Conservation (phyloP, 1,140 invertebrate genomes). For the Centruroides sculpturatus region DNA sequence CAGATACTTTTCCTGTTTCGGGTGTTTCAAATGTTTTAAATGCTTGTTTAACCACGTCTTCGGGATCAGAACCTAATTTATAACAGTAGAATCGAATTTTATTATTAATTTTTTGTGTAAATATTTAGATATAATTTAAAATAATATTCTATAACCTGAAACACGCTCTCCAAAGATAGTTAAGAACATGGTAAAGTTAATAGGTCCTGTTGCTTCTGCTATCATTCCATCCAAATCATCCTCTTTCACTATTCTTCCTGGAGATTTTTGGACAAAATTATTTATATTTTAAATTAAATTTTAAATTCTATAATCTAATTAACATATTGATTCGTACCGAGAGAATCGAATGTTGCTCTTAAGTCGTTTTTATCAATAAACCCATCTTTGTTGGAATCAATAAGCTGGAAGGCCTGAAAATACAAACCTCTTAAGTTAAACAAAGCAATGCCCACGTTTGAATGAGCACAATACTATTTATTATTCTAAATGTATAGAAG, state of each 20-base stretch:
- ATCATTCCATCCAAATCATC: slow-evolving; percentile 85
- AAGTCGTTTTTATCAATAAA: slow-evolving; percentile 92
- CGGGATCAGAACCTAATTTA: slow-evolving; percentile 38
- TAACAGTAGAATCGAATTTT: slow-evolving; percentile 33
- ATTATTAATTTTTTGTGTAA: too few species aligned
- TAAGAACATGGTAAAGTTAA: slow-evolving; percentile 89
- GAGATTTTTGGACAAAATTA: not conserved
- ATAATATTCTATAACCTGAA: slow-evolving; percentile 35
- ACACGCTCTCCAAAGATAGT: slow-evolving; percentile 80
- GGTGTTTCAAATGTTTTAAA: slow-evolving; percentile 44
- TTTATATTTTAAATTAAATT: not conserved
- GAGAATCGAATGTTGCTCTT: slow-evolving; percentile 72
- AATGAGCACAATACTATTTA: not conserved
- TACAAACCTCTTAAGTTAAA: not conserved
- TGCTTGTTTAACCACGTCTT: slow-evolving; percentile 44
- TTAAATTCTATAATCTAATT: not conserved
- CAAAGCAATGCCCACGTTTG: too few species aligned
- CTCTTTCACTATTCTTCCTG: slow-evolving; percentile 57
- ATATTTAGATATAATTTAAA: slow-evolving; percentile 1
- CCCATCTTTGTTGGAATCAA: slow-evolving; percentile 97
- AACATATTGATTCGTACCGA: slow-evolving; percentile 20
- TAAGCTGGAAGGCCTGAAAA: slow-evolving; percentile 80
- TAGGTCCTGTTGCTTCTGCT: slow-evolving; percentile 70
- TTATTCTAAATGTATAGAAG: not conserved
- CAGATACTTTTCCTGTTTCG: slow-evolving; percentile 34